Evolutionary conservation across 2,888 invertebrate genomes (phyloP), one percentile per base, ranked within the genome.

Genomic region (Tinea semifulvella): DNA sequence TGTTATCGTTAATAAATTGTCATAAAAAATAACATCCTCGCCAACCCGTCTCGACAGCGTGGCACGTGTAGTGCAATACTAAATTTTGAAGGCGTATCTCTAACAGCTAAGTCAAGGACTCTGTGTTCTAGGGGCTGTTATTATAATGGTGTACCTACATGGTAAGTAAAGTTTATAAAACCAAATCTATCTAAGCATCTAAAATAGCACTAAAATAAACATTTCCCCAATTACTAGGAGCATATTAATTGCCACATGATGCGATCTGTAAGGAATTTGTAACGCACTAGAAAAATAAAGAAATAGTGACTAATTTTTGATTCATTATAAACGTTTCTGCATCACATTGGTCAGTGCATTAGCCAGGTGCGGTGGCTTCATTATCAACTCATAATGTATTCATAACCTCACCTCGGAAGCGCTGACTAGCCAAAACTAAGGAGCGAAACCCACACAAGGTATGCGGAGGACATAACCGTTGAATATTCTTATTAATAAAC

Each of bases 401-500:
- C 79, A 75, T 63, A 64, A 61, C 68, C 74, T 71, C 72, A 62
- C 76, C 63, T 68, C 71, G 77, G 75, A 76, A 75, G 70, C 72
- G 59, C 55, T 60, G 56, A 56, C 76, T 53, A 56, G 56, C 76
- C 71, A 73, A 71, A 79, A 74, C 53, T 77, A 77, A 65, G 79
- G 77, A 72, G 71, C 74, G 71, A 75, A 72, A 60, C 77, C 79
- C 74, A 76, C 75, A 72, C 73, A 64, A 61, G 68, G 70, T 53
- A 58, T 60, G 58, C 59, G 54, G 60, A 65, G 67, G 68, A 65
- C 61, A 50, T 49, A 56, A 50, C 58, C 58, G 60, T 63, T 62
- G 61, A 62, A 63, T 66, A 65, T 58, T 58, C 51, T 61, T 60
- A 63, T 60, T 54, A 62, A 40, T 40, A 40, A 20, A 56, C 58